phyloP scores from a whole-genome alignment of 1,140 invertebrate genomes.

The Ctenoplectra terminalis region DNA sequence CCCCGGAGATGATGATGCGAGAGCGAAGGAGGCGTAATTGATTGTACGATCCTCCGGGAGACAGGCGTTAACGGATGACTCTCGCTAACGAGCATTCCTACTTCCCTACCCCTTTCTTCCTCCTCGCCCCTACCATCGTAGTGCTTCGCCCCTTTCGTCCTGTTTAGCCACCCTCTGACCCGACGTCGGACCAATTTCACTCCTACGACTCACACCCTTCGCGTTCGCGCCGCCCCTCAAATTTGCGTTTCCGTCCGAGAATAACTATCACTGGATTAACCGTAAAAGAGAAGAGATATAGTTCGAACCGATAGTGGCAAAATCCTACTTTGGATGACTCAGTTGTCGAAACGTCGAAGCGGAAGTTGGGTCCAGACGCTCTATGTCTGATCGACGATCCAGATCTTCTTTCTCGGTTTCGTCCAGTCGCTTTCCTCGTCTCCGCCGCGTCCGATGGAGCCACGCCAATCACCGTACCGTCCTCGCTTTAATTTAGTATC shows the following conservation, averaged over 20 bases:
- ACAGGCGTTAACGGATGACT: conserved; percentile 83
- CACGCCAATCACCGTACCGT: conserved; percentile 52
- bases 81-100: conserved; percentile 83
- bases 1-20: conserved; percentile 80
- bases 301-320: too few species aligned
- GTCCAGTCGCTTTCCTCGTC: too few species aligned
- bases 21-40: conserved; percentile 81
- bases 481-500: conserved; percentile 50
- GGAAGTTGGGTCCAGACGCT: not conserved
- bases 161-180: conserved; percentile 36
- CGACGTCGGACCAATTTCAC: conserved; percentile 24
- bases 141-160: conserved; percentile 20
- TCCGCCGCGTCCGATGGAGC: conserved; percentile 30
- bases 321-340: not conserved
- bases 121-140: conserved; percentile 22
- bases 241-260: conserved; percentile 3
- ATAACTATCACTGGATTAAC: too few species aligned
- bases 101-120: conserved; percentile 72
- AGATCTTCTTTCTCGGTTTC: not conserved
- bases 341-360: conserved; percentile 20
- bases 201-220: conserved; percentile 9
- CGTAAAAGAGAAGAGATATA: too few species aligned
- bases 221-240: conserved; percentile 9
- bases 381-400: not conserved
- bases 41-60: conserved; percentile 81